Percentiles rank a stretch among this genome's conserved stretches.
phyloP scores from a whole-genome alignment of 2,888 invertebrate species.

The Agrotis ipsilon region DNA sequence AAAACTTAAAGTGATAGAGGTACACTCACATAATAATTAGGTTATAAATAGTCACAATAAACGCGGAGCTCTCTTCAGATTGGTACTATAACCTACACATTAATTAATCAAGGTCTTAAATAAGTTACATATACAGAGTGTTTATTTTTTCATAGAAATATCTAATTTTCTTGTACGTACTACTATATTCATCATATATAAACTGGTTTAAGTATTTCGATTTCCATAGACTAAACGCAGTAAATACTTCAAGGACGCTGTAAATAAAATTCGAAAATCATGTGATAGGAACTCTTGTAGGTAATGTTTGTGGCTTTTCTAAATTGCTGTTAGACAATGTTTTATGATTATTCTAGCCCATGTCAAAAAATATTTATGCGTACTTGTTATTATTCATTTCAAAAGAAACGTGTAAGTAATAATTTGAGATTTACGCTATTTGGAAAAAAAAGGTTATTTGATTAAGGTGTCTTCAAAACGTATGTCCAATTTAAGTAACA shows the following conservation, averaged over 20 bases:
- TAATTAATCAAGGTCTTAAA: slow-evolving; percentile 13
- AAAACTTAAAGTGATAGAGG: too few relatives aligned
- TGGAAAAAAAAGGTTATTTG: slow-evolving; percentile 3
- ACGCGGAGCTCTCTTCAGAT: background rate
- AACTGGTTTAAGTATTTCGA: too few relatives aligned
- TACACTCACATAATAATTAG: background rate
- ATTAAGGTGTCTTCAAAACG: too few relatives aligned
- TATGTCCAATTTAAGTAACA: too few relatives aligned
- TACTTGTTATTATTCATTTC: background rate
- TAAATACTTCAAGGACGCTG: too few relatives aligned
- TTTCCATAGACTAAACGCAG: too few relatives aligned
- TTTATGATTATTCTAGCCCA: background rate
- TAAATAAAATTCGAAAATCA: too few relatives aligned
- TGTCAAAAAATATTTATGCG: too few relatives aligned
- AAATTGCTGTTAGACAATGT: background rate
- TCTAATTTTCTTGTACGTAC: too few relatives aligned
- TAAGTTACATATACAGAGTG: slow-evolving; percentile 12
- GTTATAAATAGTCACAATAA: background rate
- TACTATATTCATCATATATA: too few relatives aligned
- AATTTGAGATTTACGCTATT: background rate
- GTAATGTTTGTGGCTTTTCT: too few relatives aligned
- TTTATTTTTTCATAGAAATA: background rate
- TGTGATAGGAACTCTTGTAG: too few relatives aligned
- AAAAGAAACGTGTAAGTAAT: slow-evolving; percentile 4
- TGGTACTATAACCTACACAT: background rate